Percentiles rank a stretch among this genome's conserved stretches.
phyloP scores from a whole-genome alignment of 2,113 vertebrate genomes.

The Otolemur garnettii region DNA sequence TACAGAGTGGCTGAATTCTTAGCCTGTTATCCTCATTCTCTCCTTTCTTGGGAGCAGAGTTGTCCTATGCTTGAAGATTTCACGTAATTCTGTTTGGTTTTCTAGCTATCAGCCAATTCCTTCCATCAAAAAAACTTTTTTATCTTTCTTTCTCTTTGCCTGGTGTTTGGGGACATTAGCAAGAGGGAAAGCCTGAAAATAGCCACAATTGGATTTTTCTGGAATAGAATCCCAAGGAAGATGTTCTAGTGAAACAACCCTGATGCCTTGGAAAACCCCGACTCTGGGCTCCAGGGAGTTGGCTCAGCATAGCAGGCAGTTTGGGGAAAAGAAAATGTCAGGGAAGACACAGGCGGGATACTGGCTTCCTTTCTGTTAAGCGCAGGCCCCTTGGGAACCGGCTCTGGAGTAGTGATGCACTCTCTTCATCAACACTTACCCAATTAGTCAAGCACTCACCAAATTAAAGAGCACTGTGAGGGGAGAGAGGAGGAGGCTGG shows the following conservation, averaged over 20 bases:
- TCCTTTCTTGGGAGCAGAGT: neutral
- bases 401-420: neutral
- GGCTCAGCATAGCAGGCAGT: neutral
- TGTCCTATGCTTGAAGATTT: slow-evolving; percentile 36
- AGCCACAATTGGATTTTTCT: neutral
- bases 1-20: neutral
- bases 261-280: neutral
- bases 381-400: neutral
- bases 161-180: neutral
- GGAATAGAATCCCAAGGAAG: neutral
- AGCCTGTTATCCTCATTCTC: neutral
- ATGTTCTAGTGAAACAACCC: slow-evolving; percentile 2
- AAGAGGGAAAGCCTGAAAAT: neutral
- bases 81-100: slow-evolving; percentile 27
- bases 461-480: slow-evolving; percentile 53
- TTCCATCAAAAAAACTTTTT: neutral
- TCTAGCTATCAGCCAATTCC: neutral
- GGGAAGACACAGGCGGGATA: neutral
- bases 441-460: slow-evolving; percentile 63
- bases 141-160: neutral
- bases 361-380: neutral
- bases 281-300: neutral
- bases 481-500: neutral
- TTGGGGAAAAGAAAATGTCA: neutral
- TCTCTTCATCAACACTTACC: slow-evolving; percentile 70